Conservation (phyloP, 2,888 invertebrate genomes). For the Tricholauxania praeusta region DNA sequence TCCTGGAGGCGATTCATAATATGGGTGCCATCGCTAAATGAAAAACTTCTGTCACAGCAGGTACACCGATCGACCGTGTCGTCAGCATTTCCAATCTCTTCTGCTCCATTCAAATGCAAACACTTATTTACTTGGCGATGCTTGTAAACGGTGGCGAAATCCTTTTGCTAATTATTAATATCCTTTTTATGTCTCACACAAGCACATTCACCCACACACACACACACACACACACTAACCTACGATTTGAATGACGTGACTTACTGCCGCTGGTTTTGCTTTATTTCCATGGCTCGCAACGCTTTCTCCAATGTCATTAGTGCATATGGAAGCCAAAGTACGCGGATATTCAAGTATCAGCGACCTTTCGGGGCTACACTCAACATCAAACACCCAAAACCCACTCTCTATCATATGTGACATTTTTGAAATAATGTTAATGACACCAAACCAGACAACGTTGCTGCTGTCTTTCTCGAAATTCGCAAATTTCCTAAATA, state of each 20-base stretch:
- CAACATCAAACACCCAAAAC: background rate
- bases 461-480: background rate
- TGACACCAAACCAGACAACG: background rate
- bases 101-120: background rate
- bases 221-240: slow-evolving; percentile 10
- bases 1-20: too few species aligned
- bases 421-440: slow-evolving; percentile 15
- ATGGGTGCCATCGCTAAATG: too few species aligned
- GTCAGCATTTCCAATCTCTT: background rate
- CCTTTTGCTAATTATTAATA: slow-evolving; percentile 23
- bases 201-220: background rate
- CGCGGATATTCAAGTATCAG: background rate
- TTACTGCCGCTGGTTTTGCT: background rate
- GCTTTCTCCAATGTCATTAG: slow-evolving; percentile 8
- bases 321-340: background rate
- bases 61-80: slow-evolving; percentile 6
- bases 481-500: background rate
- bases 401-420: background rate
- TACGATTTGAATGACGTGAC: background rate
- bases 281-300: background rate
- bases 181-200: background rate
- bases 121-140: background rate
- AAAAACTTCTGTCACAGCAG: background rate
- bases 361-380: background rate
- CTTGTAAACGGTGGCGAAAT: slow-evolving; percentile 3